These are phyloP conservation scores for Mastomys coucha DNA, from an alignment of 2,113 vertebrate genomes.

Conservation along the genomic window DNA sequence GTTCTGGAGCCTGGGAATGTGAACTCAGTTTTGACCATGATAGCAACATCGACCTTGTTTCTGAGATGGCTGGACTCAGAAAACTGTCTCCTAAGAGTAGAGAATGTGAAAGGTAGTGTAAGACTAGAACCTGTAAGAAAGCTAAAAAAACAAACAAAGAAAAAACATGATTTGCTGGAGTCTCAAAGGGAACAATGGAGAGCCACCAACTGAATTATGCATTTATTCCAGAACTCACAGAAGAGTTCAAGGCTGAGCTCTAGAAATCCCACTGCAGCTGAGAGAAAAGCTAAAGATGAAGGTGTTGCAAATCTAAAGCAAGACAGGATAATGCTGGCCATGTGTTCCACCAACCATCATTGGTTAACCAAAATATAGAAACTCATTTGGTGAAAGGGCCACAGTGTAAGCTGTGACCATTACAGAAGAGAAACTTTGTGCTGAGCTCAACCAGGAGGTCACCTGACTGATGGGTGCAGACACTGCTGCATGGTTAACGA, in stretches of 20 bases:
- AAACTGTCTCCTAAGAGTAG: too few species aligned
- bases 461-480: background rate
- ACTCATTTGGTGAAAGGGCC: background rate
- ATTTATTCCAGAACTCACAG: conserved; percentile 5
- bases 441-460: background rate
- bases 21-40: too few species aligned
- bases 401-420: background rate
- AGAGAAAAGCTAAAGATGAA: background rate
- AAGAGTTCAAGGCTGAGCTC: background rate
- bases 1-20: too few species aligned
- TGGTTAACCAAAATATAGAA: conserved; percentile 8
- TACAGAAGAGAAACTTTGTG: background rate
- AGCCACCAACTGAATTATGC: background rate
- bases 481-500: background rate
- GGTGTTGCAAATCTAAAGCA: background rate
- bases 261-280: background rate
- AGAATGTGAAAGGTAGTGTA: background rate
- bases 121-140: background rate
- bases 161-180: background rate
- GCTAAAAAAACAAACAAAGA: background rate
- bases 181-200: background rate
- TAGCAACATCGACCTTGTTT: too few species aligned
- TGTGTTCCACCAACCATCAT: background rate
- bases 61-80: too few species aligned
- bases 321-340: background rate